Conservation (phyloP, 1,140 invertebrate genomes). For the Globodera rostochiensis region DNA sequence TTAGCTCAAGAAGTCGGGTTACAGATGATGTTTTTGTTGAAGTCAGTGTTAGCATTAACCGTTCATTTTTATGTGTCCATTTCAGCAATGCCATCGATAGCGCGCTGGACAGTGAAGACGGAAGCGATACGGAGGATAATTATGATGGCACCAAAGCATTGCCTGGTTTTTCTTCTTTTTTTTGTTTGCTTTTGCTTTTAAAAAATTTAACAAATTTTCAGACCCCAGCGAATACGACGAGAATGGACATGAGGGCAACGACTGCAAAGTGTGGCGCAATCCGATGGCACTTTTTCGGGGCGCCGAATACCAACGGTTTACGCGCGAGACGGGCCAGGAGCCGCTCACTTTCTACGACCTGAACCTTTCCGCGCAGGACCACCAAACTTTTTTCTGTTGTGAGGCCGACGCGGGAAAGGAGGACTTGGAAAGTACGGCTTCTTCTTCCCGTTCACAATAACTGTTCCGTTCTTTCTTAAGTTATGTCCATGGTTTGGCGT, state of each 20-base stretch:
- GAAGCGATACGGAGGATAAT: conserved; percentile 54
- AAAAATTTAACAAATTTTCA: conserved; percentile 22
- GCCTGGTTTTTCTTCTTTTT: conserved; percentile 28
- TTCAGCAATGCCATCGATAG: conserved; percentile 63
- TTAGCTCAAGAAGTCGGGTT: not conserved
- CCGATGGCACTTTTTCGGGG: conserved; percentile 92
- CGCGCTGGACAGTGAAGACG: conserved; percentile 59
- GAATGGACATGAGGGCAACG: conserved; percentile 66
- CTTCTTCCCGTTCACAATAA: not conserved
- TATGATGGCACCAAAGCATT: conserved; percentile 56
- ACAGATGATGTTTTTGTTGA: conserved; percentile 29
- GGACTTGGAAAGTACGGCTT: conserved; percentile 82
- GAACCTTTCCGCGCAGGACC: conserved; percentile 97
- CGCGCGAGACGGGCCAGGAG: conserved; percentile 82
- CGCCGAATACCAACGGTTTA: conserved; percentile 91
- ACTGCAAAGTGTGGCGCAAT: conserved; percentile 97
- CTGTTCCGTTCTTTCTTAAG: conserved; percentile 65
- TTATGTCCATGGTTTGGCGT: conserved; percentile 96
- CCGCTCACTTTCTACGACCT: conserved; percentile 98
- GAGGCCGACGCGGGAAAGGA: conserved; percentile 84
- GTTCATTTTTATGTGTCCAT: conserved; percentile 3
- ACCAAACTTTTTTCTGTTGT: conserved; percentile 96
- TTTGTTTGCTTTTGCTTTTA: conserved; percentile 22
- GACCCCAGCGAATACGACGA: conserved; percentile 45
- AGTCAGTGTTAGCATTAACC: conserved; percentile 14